Conservation (phyloP, 2,113 vertebrate genomes). For the Actinemys pallida region DNA sequence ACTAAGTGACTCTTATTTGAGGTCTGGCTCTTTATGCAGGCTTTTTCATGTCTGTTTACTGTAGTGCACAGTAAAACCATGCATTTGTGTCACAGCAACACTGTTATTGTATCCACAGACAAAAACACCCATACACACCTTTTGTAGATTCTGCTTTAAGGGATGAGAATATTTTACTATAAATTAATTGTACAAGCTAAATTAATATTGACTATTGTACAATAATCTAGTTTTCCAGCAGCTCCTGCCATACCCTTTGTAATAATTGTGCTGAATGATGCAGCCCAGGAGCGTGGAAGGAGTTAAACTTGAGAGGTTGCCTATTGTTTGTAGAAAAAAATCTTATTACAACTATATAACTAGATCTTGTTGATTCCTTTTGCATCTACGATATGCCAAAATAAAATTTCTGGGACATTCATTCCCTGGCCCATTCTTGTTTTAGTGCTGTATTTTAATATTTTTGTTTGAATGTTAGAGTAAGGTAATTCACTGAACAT, state of each 20-base stretch:
- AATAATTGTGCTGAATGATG: fast-evolving
- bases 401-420: not conserved
- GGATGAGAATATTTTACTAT: fast-evolving
- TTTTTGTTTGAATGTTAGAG: not conserved
- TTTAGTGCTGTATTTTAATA: fast-evolving
- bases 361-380: not conserved
- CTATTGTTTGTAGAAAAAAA: constrained; percentile 19
- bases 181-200: fast-evolving
- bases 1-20: not conserved
- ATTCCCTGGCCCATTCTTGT: fast-evolving
- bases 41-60: fast-evolving
- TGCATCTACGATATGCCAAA: fast-evolving
- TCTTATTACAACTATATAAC: not conserved
- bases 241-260: not conserved
- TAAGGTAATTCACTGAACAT: not conserved
- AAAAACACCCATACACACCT: not conserved
- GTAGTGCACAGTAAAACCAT: not conserved
- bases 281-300: not conserved
- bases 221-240: not conserved
- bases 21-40: not conserved
- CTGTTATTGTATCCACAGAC: not conserved
- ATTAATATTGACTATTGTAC: fast-evolving
- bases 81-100: not conserved
- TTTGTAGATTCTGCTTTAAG: not conserved
- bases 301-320: not conserved